A percentile compares a stretch with the other conserved stretches of the same genome.
Conservation (phyloP, 1,140 invertebrate genomes). For the Brachionus koreanus region DNA sequence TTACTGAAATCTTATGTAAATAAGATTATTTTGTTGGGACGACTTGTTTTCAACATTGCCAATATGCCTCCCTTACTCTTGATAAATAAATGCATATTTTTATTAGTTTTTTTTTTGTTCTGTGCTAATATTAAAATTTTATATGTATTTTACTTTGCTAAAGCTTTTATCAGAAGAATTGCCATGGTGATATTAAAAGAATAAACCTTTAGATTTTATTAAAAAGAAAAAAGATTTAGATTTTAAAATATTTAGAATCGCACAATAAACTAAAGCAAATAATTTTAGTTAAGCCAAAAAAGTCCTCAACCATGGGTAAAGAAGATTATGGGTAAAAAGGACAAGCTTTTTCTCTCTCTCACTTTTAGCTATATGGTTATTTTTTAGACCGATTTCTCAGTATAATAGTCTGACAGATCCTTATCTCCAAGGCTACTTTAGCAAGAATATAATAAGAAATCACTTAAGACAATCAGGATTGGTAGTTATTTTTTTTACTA, state of each 20-base stretch:
- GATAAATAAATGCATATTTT: neutral
- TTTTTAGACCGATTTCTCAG: constrained; percentile 39
- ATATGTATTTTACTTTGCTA: neutral
- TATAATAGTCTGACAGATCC: constrained; percentile 57
- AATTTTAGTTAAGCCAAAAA: neutral
- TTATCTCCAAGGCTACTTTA: constrained; percentile 55
- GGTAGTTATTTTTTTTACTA: constrained; percentile 48
- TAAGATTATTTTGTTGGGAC: neutral
- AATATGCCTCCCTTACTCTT: neutral
- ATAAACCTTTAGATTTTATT: constrained; percentile 26
- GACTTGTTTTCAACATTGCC: neutral
- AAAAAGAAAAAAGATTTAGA: neutral
- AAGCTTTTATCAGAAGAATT: neutral
- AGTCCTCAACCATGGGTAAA: constrained; percentile 19
- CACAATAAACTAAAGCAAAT: neutral
- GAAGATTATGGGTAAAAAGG: constrained; percentile 23
- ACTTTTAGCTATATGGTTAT: neutral
- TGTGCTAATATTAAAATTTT: neutral
- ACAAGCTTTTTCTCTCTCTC: neutral
- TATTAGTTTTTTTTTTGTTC: neutral
- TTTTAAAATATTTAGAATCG: constrained; percentile 31
- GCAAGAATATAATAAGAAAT: constrained; percentile 51
- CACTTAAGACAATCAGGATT: constrained; percentile 55
- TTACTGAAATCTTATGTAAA: neutral
- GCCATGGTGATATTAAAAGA: constrained; percentile 6